These are phyloP conservation scores for Gouania willdenowi DNA, from an alignment of 2,797 vertebrate genomes.

Conservation along the genomic window DNA sequence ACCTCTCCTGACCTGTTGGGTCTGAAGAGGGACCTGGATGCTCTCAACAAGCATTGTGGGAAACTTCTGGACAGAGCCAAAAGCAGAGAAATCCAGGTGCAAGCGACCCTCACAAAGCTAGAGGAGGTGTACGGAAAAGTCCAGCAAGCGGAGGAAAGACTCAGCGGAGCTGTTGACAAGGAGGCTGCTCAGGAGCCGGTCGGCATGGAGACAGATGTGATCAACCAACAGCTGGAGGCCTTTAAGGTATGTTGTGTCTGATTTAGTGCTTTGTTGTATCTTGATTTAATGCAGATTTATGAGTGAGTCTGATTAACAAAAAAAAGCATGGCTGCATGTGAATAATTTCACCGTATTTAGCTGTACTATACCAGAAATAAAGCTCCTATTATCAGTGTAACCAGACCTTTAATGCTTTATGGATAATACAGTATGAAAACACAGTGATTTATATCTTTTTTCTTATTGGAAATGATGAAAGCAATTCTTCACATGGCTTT, in stretches of 20 bases:
- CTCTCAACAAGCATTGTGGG: slow-evolving; percentile 92
- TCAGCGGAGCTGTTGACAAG: slow-evolving; percentile 78
- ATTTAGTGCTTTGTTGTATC: background rate
- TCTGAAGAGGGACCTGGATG: slow-evolving; percentile 90
- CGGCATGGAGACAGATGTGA: slow-evolving; percentile 92
- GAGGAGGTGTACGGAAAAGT: slow-evolving; percentile 83
- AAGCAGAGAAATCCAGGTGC: slow-evolving; percentile 81
- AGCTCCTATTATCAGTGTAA: too few species aligned
- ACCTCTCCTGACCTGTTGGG: slow-evolving; percentile 90
- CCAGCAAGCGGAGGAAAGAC: slow-evolving; percentile 71
- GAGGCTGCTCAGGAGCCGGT: slow-evolving; percentile 91
- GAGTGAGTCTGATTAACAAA: too few species aligned
- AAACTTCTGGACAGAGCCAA: slow-evolving; percentile 91
- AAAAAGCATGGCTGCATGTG: too few species aligned
- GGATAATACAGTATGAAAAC: too few species aligned
- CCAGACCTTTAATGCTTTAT: too few species aligned
- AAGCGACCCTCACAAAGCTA: slow-evolving; percentile 74
- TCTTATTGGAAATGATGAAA: too few species aligned
- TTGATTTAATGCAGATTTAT: too few species aligned
- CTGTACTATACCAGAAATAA: too few species aligned
- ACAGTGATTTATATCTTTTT: too few species aligned
- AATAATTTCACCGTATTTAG: too few species aligned
- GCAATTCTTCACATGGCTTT: too few species aligned
- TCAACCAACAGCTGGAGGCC: slow-evolving; percentile 89
- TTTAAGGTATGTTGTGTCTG: slow-evolving; percentile 85